Base-by-base conservation (phyloP, 2,113 vertebrate species). In the Ochotona curzoniae region DNA sequence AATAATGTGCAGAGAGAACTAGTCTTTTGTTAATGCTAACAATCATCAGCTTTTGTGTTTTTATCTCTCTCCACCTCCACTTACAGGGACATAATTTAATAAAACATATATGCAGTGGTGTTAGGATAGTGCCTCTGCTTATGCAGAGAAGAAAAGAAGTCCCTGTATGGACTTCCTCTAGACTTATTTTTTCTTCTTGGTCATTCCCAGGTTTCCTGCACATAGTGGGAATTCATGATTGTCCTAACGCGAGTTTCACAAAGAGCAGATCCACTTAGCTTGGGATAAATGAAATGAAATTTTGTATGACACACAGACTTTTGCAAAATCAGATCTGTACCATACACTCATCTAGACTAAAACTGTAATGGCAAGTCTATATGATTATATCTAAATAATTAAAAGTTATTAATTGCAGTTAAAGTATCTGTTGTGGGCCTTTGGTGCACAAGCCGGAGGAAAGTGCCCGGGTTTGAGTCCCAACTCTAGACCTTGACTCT, bases 211-310 rank as follows among this genome's bases (percentile, higher is more conserved):
- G 35, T 17, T 94, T 96, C 64, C 12, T 51, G 8, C 20, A 18
- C 51, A 49, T 76, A 73, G 78, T 60, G 38, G 66, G 70, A 89
- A 89, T 63, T 83, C 12, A 25, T 61, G 49, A 75, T 70, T 60
- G 71, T 7, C 49, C 61, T 80, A 67, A 75, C 30, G 44, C 83
- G 75, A 89, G 78, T 95, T 95, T 94, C 21, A 60, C 83, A 61
- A 64, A 66, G n/a, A 78, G 67, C 73, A 67, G 76, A 78, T 60
- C 30, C 8, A 13, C 38, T 11, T 23, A 75, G 82, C n/a, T 91
- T 89, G 80, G 89, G 61, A 51, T 23, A 61, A 93, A 8, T 82
- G 73, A 89, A 85, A 83, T 79, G 51, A 64, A 83, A 89, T 96
- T 94, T 64, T 92, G 51, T 82, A 17, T 88, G 51, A 26, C 75